A percentile compares a stretch with the other conserved stretches of the same genome.
Conservation (phyloP, 2,888 invertebrate genomes). For the Maniola hyperantus region DNA sequence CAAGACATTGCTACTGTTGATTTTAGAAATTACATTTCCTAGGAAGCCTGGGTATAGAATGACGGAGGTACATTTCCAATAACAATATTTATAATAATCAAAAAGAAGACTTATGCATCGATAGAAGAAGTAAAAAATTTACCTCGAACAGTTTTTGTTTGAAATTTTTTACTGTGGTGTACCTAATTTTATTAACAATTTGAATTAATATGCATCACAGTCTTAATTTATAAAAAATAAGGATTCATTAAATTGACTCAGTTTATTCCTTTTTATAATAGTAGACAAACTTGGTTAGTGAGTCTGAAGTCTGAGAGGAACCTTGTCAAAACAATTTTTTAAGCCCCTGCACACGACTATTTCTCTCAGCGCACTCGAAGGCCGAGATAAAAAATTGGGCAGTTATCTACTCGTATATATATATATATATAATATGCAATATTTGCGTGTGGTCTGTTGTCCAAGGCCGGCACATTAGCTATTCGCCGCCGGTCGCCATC, state of each 20-base stretch:
- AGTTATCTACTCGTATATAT: slow-evolving; percentile 15
- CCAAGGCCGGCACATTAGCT: slow-evolving; percentile 54
- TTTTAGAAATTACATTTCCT: too few relatives aligned
- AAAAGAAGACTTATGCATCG: background rate
- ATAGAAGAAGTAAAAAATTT: slow-evolving; percentile 1
- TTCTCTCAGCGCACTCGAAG: slow-evolving; percentile 15
- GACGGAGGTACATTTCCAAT: too few relatives aligned
- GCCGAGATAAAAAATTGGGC: slow-evolving; percentile 34
- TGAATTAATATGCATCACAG: background rate
- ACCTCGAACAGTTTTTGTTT: slow-evolving; percentile 6
- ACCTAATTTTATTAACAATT: slow-evolving; percentile 7
- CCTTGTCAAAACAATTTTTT: slow-evolving; percentile 4
- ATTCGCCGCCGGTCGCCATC: slow-evolving; percentile 44
- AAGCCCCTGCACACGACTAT: slow-evolving; percentile 5
- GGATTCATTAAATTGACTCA: background rate
- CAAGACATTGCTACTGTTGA: too few relatives aligned
- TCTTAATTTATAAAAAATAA: background rate
- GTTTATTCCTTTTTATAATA: background rate
- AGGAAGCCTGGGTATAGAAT: too few relatives aligned
- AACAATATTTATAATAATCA: too few relatives aligned
- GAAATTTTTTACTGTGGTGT: background rate
- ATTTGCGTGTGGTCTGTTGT: slow-evolving; percentile 46
- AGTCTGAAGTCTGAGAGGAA: too few relatives aligned
- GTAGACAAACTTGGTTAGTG: background rate
- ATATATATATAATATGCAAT: slow-evolving; percentile 33